phyloP scores from a whole-genome alignment of 2,888 invertebrate species.

The Zaprionus obscuricornis region DNA sequence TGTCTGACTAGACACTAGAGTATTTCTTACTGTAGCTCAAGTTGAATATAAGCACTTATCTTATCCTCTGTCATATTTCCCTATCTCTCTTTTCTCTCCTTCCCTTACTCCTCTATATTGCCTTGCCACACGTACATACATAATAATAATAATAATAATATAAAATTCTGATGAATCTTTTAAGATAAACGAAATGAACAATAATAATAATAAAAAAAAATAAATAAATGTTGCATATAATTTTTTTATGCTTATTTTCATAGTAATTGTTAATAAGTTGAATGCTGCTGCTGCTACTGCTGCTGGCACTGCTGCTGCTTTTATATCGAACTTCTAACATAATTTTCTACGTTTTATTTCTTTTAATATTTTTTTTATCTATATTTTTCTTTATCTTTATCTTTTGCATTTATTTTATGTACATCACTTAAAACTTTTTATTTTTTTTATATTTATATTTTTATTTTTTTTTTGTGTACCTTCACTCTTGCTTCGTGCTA shows the following conservation, averaged over 20 bases:
- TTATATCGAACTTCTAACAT: not conserved
- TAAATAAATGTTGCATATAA: too few relatives aligned
- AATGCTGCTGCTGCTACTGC: not conserved
- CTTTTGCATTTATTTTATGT: conserved; percentile 36
- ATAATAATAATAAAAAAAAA: too few relatives aligned
- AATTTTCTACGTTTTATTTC: conserved; percentile 1
- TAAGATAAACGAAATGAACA: too few relatives aligned
- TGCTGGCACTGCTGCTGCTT: not conserved
- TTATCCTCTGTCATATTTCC: too few relatives aligned
- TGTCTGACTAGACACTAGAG: conserved; percentile 19
- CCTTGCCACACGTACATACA: too few relatives aligned
- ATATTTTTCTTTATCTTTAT: conserved; percentile 13
- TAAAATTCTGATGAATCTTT: too few relatives aligned
- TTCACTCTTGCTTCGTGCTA: conserved; percentile 36
- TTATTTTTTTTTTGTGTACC: conserved; percentile 50
- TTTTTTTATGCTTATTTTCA: too few relatives aligned
- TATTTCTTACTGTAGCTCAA: conserved; percentile 12
- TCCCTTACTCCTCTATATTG: too few relatives aligned
- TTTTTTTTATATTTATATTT: conserved; percentile 13
- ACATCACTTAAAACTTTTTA: conserved; percentile 68
- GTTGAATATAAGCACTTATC: conserved; percentile 8
- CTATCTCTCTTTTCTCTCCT: too few relatives aligned
- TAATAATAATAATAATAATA: too few relatives aligned
- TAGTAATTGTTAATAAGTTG: too few relatives aligned
- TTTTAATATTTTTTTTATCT: conserved; percentile 36